Conservation (phyloP, 2,113 vertebrate genomes). For the Dicentrarchus labrax region DNA sequence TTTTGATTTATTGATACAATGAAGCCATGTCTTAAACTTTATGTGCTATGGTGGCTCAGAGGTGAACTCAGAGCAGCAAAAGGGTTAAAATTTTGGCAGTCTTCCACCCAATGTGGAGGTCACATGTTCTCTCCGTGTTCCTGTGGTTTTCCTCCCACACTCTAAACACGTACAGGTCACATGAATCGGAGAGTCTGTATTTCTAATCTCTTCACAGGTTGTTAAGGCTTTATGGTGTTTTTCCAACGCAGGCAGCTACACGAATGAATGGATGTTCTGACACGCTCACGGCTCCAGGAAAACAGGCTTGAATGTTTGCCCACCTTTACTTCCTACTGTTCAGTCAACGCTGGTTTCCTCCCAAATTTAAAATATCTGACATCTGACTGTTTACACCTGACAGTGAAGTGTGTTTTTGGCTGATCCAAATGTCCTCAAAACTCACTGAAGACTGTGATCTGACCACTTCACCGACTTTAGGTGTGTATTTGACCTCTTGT, state of each 20-base stretch:
- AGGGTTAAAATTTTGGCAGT: slow-evolving; percentile 26
- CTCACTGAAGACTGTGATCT: neutral
- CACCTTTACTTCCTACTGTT: slow-evolving; percentile 13
- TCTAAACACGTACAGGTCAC: slow-evolving; percentile 62
- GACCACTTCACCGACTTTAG: too few relatives aligned
- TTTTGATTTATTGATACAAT: neutral
- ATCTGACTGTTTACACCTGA: neutral
- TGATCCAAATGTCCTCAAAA: neutral
- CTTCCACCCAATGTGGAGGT: slow-evolving; percentile 39
- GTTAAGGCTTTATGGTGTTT: slow-evolving; percentile 59
- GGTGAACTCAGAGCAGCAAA: neutral
- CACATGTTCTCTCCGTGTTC: slow-evolving; percentile 59
- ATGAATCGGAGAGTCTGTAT: slow-evolving; percentile 67
- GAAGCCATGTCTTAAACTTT: neutral
- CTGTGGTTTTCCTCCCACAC: slow-evolving; percentile 38
- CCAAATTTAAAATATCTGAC: neutral
- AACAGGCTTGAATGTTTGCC: slow-evolving; percentile 11
- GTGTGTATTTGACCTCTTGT: too few relatives aligned
- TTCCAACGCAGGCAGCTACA: slow-evolving; percentile 31
- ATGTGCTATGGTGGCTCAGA: neutral
- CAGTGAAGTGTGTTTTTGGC: neutral
- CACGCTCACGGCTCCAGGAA: neutral
- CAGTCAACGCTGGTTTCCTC: neutral
- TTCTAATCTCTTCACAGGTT: slow-evolving; percentile 59
- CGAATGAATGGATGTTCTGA: slow-evolving; percentile 37